phyloP scores from a whole-genome alignment of 2,888 invertebrate genomes.

The Troides aeacus region DNA sequence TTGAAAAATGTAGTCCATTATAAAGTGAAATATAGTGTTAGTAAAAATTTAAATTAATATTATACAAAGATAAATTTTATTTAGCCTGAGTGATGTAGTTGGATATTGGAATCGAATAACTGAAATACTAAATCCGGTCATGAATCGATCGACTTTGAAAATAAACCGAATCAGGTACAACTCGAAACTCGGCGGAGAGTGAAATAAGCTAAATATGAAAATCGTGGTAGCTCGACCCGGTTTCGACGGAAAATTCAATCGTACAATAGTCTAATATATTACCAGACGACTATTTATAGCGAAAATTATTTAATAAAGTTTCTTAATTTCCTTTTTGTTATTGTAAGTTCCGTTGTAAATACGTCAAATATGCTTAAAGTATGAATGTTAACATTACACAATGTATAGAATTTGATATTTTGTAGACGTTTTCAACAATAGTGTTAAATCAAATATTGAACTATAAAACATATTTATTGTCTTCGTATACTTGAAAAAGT shows the following conservation, averaged over 20 bases:
- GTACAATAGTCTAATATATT: not conserved
- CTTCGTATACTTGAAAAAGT: too few species aligned
- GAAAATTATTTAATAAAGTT: not conserved
- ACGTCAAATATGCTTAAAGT: too few species aligned
- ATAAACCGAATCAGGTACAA: not conserved
- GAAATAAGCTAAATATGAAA: conserved; percentile 21
- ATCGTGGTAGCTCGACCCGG: not conserved
- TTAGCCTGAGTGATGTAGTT: not conserved
- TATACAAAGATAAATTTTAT: not conserved
- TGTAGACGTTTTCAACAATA: too few species aligned
- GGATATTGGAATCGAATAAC: not conserved
- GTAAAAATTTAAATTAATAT: too few species aligned
- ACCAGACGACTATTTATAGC: not conserved
- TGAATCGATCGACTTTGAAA: not conserved
- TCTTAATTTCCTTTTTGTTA: too few species aligned
- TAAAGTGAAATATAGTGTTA: too few species aligned
- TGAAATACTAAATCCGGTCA: not conserved
- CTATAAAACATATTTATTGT: too few species aligned
- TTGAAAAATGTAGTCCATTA: too few species aligned
- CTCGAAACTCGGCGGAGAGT: conserved; percentile 1
- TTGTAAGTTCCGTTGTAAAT: too few species aligned
- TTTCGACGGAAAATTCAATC: not conserved
- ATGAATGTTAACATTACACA: too few species aligned
- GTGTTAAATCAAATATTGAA: too few species aligned
- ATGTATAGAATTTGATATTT: too few species aligned